Percentiles rank a stretch among this genome's conserved stretches.
Conservation (phyloP, 1,140 invertebrate species). For the Drosophila obscura region DNA sequence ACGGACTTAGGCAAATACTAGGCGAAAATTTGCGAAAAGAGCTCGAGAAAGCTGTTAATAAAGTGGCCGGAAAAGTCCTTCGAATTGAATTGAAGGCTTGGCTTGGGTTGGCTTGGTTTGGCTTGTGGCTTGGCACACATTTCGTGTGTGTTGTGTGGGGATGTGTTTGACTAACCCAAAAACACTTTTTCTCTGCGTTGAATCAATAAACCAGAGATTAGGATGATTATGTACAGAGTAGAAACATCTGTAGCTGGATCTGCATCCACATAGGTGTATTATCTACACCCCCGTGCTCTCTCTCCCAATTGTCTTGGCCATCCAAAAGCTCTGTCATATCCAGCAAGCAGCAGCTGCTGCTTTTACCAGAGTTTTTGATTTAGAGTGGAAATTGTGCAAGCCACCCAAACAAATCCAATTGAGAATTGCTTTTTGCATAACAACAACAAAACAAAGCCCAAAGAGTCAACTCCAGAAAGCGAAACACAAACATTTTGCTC, state of each 20-base stretch:
- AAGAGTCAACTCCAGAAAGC: slow-evolving; percentile 20
- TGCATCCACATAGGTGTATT: background rate
- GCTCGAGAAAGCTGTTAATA: slow-evolving; percentile 8
- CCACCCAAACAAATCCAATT: slow-evolving; percentile 48
- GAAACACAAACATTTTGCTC: background rate
- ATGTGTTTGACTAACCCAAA: slow-evolving; percentile 26
- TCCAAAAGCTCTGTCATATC: no score
- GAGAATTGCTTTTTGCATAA: slow-evolving; percentile 51
- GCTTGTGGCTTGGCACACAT: slow-evolving; percentile 19
- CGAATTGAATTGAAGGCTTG: slow-evolving; percentile 38
- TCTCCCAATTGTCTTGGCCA: background rate
- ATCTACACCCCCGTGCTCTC: background rate
- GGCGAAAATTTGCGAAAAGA: background rate
- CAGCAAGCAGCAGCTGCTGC: slow-evolving; percentile 2
- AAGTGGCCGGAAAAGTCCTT: slow-evolving; percentile 26
- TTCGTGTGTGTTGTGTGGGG: background rate
- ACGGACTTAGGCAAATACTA: slow-evolving; percentile 52
- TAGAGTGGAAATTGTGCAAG: slow-evolving; percentile 29
- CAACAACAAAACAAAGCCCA: slow-evolving; percentile 34
- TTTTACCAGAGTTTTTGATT: slow-evolving; percentile 34
- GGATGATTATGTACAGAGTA: slow-evolving; percentile 17
- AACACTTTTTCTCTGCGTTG: slow-evolving; percentile 15
- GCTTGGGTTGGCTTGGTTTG: slow-evolving; percentile 3
- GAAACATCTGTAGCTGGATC: background rate
- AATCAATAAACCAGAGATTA: background rate